Base-by-base conservation (phyloP, 23 tunicate genomes). In the Botrylloides violaceus region DNA sequence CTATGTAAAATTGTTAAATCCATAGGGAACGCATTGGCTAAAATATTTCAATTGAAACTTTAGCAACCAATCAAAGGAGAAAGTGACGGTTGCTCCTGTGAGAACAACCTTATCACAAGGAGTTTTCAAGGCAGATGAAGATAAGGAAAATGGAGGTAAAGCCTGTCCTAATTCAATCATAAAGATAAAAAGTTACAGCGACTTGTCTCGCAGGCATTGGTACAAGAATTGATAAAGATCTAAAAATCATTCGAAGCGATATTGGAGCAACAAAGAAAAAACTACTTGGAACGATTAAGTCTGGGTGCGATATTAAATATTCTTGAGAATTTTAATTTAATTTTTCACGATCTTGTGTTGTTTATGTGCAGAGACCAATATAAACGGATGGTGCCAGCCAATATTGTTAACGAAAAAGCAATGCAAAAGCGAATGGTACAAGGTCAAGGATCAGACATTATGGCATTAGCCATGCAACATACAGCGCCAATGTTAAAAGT, bases 201-300 rank as follows among this genome's bases (percentile, higher is more conserved):
- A 49, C 20, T 1, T 49, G 58, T 49, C 21, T 20, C 30, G 29
- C 65, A 60, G 65, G 30, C 18, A 15, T 15, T 43, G 53, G 15
- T 15, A 9, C 53, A 15, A 43, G 53, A 12, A 2, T 36, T 15
- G 57, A 43, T 22, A 37, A 29, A n/a, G 47, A 36, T 68, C 28
- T 68, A 43, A 68, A 68, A 37, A 68, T 68, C 74, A 68, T 68
- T 1, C 36, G 22, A 37, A 32, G 49, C 18, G 29, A 43, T 22
- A 38, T 32, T n/a, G 74, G 37, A n/a, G 6, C 37, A 6, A 43
- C 74, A 24, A 68, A 68, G 58, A 68, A 34, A 36, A 68, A 2
- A 37, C n/a, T 68, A 28, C 74, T 68, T 6, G 57, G 37, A 43
- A 56, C 74, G 0, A 68, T 25, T 9, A 43, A 43, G 1, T 4